phyloP scores from a whole-genome alignment of 2,113 vertebrate genomes.

The Pogona vitticeps region DNA sequence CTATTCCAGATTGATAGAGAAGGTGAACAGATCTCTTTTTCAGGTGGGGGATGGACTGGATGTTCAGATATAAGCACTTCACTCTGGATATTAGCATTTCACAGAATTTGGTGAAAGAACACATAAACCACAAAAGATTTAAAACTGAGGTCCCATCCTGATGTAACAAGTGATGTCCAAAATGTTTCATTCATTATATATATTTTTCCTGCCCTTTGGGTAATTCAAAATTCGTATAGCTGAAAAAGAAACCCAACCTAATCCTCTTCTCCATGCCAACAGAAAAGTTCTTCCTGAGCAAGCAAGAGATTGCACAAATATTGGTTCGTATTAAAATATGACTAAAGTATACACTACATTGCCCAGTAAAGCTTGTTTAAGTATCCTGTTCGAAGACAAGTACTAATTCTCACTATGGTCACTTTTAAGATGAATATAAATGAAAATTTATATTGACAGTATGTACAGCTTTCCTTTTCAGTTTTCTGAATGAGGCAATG shows the following conservation, averaged over 20 bases:
- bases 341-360: neutral
- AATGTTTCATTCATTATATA: neutral
- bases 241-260: neutral
- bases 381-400: neutral
- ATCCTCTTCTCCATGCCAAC: neutral
- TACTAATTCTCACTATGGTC: neutral
- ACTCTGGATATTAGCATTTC: neutral
- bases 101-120: neutral
- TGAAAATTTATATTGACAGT: neutral
- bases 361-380: neutral
- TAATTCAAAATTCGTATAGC: neutral
- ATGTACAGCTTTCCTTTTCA: neutral
- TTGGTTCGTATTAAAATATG: neutral
- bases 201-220: neutral
- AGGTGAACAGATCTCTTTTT: neutral
- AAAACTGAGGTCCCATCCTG: neutral
- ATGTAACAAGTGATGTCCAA: accelerated
- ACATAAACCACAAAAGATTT: neutral
- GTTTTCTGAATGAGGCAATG: neutral
- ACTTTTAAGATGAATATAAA: neutral
- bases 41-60: neutral
- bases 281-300: neutral
- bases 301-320: neutral
- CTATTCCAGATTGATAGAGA: neutral
- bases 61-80: neutral